A percentile compares a stretch with the other conserved stretches of the same genome.
Evolutionary conservation across 2,113 vertebrate species (phyloP).

Genomic region (Hemiscyllium ocellatum): DNA sequence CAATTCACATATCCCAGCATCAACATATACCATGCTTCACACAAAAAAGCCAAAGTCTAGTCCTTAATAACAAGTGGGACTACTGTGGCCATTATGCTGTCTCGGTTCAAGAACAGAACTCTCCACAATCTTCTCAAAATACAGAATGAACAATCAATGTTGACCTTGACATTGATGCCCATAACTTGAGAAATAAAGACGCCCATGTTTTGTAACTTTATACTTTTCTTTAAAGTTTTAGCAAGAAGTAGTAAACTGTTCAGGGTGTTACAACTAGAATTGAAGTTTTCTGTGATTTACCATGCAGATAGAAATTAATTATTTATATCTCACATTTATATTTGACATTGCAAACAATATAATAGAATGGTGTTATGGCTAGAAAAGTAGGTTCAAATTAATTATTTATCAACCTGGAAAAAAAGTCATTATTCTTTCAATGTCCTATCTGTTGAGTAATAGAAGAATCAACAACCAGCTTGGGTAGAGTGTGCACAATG

Average conservation of each 20-base stretch:
- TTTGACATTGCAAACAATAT: background rate
- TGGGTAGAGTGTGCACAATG: background rate
- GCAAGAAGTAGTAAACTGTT: background rate
- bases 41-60: background rate
- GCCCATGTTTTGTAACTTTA: background rate
- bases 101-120: background rate
- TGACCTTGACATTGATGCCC: background rate
- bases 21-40: background rate
- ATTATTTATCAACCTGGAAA: constrained; percentile 7
- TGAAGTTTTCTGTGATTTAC: background rate
- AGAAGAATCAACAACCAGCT: background rate
- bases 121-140: background rate
- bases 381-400: constrained; percentile 17
- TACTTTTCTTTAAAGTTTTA: constrained; percentile 9
- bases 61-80: background rate
- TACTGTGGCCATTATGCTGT: background rate
- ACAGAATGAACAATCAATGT: background rate
- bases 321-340: background rate
- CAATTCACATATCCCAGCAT: background rate
- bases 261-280: background rate
- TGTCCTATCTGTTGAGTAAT: background rate
- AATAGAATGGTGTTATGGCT: background rate
- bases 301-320: constrained; percentile 12
- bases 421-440: constrained; percentile 18
- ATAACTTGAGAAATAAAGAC: too few relatives aligned